phyloP scores from a whole-genome alignment of 2,113 vertebrate genomes.

The Picathartes gymnocephalus region DNA sequence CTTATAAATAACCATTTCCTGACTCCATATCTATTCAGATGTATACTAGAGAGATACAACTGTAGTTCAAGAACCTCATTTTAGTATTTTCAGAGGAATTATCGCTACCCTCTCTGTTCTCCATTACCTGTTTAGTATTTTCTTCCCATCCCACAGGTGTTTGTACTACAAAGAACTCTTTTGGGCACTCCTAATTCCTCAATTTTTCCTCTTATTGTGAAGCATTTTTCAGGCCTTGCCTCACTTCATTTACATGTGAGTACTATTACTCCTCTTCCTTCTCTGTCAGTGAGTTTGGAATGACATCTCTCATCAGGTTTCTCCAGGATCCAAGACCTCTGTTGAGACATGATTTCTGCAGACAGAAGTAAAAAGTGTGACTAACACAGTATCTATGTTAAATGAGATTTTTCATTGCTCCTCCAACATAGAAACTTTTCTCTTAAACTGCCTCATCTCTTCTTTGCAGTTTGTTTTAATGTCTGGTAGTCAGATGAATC shows the following conservation, averaged over 20 bases:
- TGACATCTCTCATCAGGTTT: background rate
- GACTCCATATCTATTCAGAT: background rate
- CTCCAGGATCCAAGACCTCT: background rate
- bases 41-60: background rate
- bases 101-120: background rate
- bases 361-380: background rate
- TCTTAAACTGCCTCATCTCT: background rate
- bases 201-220: background rate
- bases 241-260: background rate
- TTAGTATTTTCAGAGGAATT: background rate
- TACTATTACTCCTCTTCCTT: background rate
- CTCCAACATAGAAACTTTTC: background rate
- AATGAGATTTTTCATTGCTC: background rate
- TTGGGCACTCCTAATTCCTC: background rate
- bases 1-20: background rate
- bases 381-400: background rate
- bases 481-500: background rate
- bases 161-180: background rate
- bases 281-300: background rate
- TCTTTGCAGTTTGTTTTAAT: background rate
- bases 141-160: background rate
- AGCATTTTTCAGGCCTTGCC: background rate
- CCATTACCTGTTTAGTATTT: background rate
- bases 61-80: background rate
- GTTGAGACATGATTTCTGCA: background rate